phyloP scores from a whole-genome alignment of 1,140 invertebrate species.

The Bombus balteatus region DNA sequence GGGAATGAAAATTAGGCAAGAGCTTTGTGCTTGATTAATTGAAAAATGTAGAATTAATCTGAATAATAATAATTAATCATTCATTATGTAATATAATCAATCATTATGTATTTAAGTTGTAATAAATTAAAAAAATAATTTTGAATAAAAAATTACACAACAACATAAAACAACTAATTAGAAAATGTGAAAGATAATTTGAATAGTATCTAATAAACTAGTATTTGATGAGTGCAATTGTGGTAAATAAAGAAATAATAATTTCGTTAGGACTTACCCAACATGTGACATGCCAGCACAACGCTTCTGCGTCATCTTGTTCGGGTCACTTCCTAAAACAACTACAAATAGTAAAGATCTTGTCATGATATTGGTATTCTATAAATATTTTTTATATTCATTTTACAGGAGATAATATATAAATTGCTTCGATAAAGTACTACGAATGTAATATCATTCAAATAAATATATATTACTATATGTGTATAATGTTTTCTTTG shows the following conservation, averaged over 20 bases:
- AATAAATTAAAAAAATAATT: background rate
- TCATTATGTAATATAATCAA: too few species aligned
- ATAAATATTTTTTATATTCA: background rate
- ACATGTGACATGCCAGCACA: slow-evolving; percentile 82
- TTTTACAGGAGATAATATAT: background rate
- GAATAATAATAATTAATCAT: background rate
- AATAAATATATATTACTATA: background rate
- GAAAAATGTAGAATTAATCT: background rate
- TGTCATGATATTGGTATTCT: background rate
- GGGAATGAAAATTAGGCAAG: background rate
- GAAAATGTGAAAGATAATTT: background rate
- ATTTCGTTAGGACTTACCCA: slow-evolving; percentile 82
- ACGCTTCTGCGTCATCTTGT: slow-evolving; percentile 85
- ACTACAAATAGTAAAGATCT: slow-evolving; percentile 56
- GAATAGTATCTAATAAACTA: background rate
- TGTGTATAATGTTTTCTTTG: too few species aligned
- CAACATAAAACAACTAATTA: background rate
- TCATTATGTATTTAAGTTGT: background rate
- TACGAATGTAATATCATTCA: background rate
- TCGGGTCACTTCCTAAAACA: slow-evolving; percentile 84
- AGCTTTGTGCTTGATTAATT: background rate
- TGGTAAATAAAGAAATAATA: background rate
- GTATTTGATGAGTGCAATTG: background rate
- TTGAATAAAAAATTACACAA: background rate
- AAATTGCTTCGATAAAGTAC: background rate